phyloP scores from a whole-genome alignment of 2,797 vertebrate genomes.

The Prionace glauca region DNA sequence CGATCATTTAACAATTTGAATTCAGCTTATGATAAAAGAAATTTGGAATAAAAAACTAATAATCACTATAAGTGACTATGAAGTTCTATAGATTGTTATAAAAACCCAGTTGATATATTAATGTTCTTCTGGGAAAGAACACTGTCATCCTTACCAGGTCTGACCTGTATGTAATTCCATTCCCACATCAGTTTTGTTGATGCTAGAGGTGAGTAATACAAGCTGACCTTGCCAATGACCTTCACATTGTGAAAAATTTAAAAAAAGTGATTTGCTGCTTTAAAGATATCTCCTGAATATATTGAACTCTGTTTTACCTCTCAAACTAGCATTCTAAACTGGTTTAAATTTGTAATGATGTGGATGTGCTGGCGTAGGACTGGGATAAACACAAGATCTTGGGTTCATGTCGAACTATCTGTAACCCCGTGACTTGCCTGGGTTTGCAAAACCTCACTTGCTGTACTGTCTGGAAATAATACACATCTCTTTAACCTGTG shows the following conservation, averaged over 20 bases:
- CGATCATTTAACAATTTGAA: constrained; percentile 10
- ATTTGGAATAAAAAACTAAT: background rate
- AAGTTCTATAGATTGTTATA: background rate
- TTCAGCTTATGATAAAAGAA: background rate
- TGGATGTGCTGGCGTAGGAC: too few species aligned
- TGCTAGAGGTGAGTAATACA: background rate
- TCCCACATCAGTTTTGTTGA: background rate
- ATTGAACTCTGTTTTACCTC: background rate
- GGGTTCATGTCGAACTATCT: too few species aligned
- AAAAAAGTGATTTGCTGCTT: background rate
- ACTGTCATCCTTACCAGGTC: background rate
- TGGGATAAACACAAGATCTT: too few species aligned
- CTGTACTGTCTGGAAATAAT: too few species aligned
- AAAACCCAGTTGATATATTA: background rate
- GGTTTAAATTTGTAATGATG: background rate
- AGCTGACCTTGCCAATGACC: background rate
- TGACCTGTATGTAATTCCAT: background rate
- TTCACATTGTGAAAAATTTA: background rate
- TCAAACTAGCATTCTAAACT: background rate
- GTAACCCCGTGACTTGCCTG: too few species aligned
- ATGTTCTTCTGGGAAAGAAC: background rate
- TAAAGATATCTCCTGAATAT: background rate
- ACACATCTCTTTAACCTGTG: too few species aligned
- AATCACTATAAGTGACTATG: background rate
- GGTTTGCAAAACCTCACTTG: too few species aligned